A percentile compares a stretch with the other conserved stretches of the same genome.
Evolutionary conservation across 2,113 vertebrate species (phyloP).

Genomic region (Solea senegalensis): DNA sequence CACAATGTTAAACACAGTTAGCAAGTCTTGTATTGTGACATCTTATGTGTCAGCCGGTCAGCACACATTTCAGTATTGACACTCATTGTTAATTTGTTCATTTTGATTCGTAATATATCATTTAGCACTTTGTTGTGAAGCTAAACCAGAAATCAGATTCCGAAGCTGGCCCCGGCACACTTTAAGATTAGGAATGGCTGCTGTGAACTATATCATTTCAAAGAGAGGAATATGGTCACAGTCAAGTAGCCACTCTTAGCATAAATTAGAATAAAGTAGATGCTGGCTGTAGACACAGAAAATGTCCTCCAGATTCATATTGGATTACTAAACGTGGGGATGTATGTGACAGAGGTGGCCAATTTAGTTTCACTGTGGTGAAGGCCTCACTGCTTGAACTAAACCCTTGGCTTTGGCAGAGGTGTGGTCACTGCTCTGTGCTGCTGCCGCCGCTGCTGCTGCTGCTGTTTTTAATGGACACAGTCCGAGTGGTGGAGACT

Average conservation of each 20-base stretch:
- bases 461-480: conserved; percentile 46
- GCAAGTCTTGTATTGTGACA: too few species aligned
- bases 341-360: not conserved
- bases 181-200: too few species aligned
- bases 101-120: too few species aligned
- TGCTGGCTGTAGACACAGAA: not conserved
- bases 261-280: too few species aligned
- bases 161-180: too few species aligned
- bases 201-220: not conserved
- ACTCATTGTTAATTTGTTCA: too few species aligned
- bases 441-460: conserved; percentile 22
- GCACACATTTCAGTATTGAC: too few species aligned
- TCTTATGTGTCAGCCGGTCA: too few species aligned
- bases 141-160: too few species aligned
- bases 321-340: not conserved
- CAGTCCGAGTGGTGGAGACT: conserved; percentile 21
- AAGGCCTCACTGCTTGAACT: conserved; percentile 1
- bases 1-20: too few species aligned
- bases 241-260: too few species aligned
- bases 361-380: conserved; percentile 5
- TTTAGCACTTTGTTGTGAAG: too few species aligned
- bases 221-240: not conserved
- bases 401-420: conserved; percentile 21
- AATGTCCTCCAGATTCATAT: not conserved
- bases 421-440: conserved; percentile 25